A percentile compares a stretch with the other conserved stretches of the same genome.
Conservation (phyloP, 2,113 vertebrate species). For the Syngnathus typhle region DNA sequence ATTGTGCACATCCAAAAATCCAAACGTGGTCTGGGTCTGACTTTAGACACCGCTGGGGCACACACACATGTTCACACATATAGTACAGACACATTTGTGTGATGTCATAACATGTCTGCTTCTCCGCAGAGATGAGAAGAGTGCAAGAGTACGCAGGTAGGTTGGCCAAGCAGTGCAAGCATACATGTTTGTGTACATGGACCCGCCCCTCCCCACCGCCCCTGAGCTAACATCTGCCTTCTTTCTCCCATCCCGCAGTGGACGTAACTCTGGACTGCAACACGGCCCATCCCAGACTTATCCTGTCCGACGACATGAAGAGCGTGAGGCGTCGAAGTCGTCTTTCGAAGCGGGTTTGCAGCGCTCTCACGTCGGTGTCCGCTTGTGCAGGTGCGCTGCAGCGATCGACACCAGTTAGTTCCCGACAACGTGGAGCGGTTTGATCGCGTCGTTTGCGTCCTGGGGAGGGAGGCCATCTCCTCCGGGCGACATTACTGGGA, state of each 20-base stretch:
- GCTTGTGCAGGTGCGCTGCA: constrained; percentile 51
- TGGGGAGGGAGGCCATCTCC: constrained; percentile 61
- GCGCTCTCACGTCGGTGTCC: background rate
- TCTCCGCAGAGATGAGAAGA: constrained; percentile 48
- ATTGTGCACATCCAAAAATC: background rate
- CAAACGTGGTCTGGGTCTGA: too few relatives aligned
- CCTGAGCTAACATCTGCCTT: background rate
- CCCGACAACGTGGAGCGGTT: constrained; percentile 59
- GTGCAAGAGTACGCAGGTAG: constrained; percentile 66
- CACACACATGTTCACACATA: background rate
- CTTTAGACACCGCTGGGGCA: too few relatives aligned
- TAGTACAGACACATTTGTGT: background rate
- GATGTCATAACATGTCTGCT: background rate
- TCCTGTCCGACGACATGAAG: constrained; percentile 66
- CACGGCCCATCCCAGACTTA: constrained; percentile 64
- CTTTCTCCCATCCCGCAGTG: constrained; percentile 40
- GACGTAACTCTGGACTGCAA: constrained; percentile 58
- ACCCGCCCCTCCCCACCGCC: background rate
- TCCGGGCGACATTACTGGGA: constrained; percentile 71
- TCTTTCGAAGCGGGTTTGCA: background rate
- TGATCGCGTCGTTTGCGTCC: constrained; percentile 61
- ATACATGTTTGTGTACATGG: background rate
- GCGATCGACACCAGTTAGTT: constrained; percentile 44
- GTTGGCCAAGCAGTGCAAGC: background rate
- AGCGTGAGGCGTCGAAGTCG: constrained; percentile 41